phyloP scores from a whole-genome alignment of 2,888 invertebrate genomes.

The Allolobophora icterica region DNA sequence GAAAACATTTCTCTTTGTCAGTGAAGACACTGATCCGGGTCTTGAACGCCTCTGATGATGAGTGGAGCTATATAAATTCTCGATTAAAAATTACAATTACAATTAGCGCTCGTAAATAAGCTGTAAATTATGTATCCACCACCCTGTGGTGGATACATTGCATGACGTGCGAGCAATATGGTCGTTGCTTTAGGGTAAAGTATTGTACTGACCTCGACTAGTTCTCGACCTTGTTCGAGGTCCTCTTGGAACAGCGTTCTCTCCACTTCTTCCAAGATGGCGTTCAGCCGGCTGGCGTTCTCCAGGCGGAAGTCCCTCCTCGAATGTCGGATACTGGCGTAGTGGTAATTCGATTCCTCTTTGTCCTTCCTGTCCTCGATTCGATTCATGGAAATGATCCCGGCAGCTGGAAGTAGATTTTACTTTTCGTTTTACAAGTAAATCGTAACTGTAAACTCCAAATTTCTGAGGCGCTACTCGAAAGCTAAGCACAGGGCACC shows the following conservation, averaged over 20 bases:
- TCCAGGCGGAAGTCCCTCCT: not conserved
- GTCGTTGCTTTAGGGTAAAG: not conserved
- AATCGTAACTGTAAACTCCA: too few relatives aligned
- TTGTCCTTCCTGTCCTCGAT: not conserved
- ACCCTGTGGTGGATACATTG: not conserved
- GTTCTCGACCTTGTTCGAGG: not conserved
- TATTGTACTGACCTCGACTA: not conserved
- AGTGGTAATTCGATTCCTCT: not conserved
- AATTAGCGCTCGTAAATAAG: too few relatives aligned
- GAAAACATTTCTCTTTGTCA: too few relatives aligned
- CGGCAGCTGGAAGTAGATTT: not conserved
- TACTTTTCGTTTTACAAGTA: too few relatives aligned
- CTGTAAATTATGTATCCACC: too few relatives aligned
- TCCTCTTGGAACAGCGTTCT: slow-evolving; percentile 8
- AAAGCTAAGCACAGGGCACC: too few relatives aligned
- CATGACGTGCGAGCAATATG: not conserved
- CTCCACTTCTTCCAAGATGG: slow-evolving; percentile 6
- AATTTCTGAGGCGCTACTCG: too few relatives aligned
- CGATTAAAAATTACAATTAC: too few relatives aligned
- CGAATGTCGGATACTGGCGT: not conserved
- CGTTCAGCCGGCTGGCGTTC: not conserved
- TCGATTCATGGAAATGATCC: not conserved
- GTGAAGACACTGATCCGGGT: too few relatives aligned
- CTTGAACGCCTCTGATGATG: too few relatives aligned
- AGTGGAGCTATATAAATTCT: too few relatives aligned